Conservation (phyloP, 2,113 vertebrate species). For the Trichomycterus rosablanca region DNA sequence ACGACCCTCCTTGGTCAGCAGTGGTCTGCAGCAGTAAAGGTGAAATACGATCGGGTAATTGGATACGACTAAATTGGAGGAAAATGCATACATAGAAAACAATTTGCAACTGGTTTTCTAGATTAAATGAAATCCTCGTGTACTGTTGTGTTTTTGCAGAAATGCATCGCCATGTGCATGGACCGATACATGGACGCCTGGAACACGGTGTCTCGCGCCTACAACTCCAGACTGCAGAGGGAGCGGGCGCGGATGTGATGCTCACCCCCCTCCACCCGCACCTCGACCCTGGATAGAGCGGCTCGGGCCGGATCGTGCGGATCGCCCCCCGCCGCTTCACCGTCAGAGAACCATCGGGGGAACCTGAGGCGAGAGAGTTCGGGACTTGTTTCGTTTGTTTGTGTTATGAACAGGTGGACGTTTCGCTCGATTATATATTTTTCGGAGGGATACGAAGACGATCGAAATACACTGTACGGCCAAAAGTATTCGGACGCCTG, state of each 20-base stretch:
- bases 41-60: too few relatives aligned
- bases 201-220: conserved; percentile 91
- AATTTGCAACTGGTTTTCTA: too few relatives aligned
- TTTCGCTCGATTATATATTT: too few relatives aligned
- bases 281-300: conserved; percentile 15
- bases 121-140: too few relatives aligned
- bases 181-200: conserved; percentile 97
- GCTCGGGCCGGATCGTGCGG: neutral
- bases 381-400: neutral
- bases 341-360: too few relatives aligned
- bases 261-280: neutral
- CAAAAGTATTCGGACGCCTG: too few relatives aligned
- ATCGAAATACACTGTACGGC: too few relatives aligned
- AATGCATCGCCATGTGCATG: conserved; percentile 99
- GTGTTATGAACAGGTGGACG: conserved; percentile 7
- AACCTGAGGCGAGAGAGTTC: neutral
- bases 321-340: too few relatives aligned
- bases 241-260: conserved; percentile 89
- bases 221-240: conserved; percentile 88
- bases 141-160: conserved; percentile 65
- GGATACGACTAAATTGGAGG: neutral
- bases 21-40: too few relatives aligned
- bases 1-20: too few relatives aligned
- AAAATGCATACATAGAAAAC: too few relatives aligned
- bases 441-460: too few relatives aligned